phyloP scores from a whole-genome alignment of 1,140 invertebrate species.

The Sinonovacula constricta region DNA sequence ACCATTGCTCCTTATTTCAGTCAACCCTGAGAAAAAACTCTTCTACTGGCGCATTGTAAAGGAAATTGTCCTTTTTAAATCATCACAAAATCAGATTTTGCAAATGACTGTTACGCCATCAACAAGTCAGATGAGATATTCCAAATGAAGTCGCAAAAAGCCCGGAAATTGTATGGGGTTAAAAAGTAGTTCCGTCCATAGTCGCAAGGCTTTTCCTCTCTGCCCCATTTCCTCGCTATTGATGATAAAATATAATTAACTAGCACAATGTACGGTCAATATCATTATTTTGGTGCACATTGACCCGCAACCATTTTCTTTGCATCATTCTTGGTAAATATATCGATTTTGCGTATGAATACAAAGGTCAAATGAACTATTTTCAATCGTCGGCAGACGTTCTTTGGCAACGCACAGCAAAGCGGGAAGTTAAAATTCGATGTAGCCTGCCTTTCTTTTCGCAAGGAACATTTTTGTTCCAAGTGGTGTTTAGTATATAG shows the following conservation, averaged over 20 bases:
- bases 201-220: no score
- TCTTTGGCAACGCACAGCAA: conserved; percentile 33
- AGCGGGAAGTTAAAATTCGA: conserved; percentile 33
- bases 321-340: background rate
- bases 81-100: background rate
- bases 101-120: no score
- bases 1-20: background rate
- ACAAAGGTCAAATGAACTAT: conserved; percentile 43
- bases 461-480: no score
- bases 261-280: background rate
- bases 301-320: background rate
- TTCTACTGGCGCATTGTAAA: background rate
- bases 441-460: no score
- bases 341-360: conserved; percentile 11
- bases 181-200: conserved; percentile 22
- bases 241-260: background rate
- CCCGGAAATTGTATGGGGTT: conserved; percentile 1
- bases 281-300: background rate
- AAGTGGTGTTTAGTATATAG: no score
- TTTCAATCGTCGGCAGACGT: conserved; percentile 39
- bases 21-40: background rate
- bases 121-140: conserved; percentile 2
- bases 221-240: background rate
- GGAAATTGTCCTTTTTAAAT: conserved; percentile 10
- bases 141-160: conserved; percentile 31